A percentile compares a stretch with the other conserved stretches of the same genome.
phyloP scores from a whole-genome alignment of 2,797 vertebrate species.

The Bovichtus variegatus region DNA sequence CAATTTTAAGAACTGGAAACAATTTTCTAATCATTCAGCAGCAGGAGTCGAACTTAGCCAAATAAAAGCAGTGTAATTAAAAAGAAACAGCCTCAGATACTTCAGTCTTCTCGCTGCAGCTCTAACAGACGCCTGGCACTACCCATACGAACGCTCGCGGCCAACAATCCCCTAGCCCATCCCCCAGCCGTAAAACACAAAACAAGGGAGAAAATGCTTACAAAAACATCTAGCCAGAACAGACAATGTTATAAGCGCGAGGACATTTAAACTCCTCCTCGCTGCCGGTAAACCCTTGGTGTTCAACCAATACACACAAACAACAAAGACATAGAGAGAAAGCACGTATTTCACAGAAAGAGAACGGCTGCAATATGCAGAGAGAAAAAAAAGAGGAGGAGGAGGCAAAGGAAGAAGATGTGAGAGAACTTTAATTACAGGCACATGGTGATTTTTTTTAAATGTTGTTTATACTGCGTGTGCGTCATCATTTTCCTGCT shows the following conservation, averaged over 20 bases:
- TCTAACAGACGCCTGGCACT: constrained; percentile 61
- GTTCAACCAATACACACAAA: constrained; percentile 33
- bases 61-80: constrained; percentile 90
- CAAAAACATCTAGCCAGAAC: constrained; percentile 55
- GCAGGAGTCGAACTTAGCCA: constrained; percentile 87
- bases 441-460: constrained; percentile 14
- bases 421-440: constrained; percentile 46
- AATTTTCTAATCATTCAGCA: constrained; percentile 92
- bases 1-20: constrained; percentile 90
- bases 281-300: constrained; percentile 24
- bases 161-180: constrained; percentile 53
- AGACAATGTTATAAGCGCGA: constrained; percentile 58
- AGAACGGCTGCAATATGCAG: constrained; percentile 14
- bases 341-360: constrained; percentile 8
- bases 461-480: constrained; percentile 34
- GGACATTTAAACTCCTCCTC: constrained; percentile 44
- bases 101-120: constrained; percentile 54
- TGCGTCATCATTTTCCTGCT: constrained; percentile 43
- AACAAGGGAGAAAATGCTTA: constrained; percentile 40
- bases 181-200: constrained; percentile 62
- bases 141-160: constrained; percentile 23
- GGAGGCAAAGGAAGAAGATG: background rate
- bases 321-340: constrained; percentile 35
- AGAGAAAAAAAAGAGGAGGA: constrained; percentile 18
- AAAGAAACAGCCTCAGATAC: constrained; percentile 72